These are phyloP conservation scores for Hippocampus kuda DNA, from an alignment of 2,797 vertebrate genomes.

Conservation along the genomic window DNA sequence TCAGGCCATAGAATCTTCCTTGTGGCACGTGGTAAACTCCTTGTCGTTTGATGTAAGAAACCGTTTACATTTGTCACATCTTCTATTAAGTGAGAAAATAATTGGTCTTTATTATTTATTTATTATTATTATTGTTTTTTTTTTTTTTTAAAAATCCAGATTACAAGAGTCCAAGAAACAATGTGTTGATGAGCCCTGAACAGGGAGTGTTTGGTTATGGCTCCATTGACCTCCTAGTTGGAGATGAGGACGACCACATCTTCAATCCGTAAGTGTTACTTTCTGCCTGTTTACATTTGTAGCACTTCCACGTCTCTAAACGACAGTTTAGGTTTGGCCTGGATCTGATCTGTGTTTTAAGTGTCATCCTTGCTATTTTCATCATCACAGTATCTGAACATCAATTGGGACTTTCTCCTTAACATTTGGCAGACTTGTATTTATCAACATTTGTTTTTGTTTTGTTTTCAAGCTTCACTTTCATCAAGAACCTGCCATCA, in stretches of 20 bases:
- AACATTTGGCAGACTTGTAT: not conserved
- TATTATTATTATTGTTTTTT: too few relatives aligned
- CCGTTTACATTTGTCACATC: not conserved
- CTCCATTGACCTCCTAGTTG: constrained; percentile 52
- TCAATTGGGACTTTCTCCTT: not conserved
- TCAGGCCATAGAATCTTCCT: too few relatives aligned
- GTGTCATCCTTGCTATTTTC: not conserved
- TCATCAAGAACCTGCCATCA: constrained; percentile 62
- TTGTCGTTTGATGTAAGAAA: not conserved
- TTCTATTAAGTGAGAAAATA: not conserved
- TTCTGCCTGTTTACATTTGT: constrained; percentile 8
- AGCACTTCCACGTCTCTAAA: not conserved
- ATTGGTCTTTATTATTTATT: not conserved
- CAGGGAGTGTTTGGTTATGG: constrained; percentile 65
- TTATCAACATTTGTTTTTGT: not conserved
- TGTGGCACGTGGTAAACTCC: not conserved
- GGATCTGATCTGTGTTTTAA: not conserved
- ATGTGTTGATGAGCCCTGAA: constrained; percentile 62
- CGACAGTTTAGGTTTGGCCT: not conserved
- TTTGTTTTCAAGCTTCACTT: constrained; percentile 53
- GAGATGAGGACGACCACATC: constrained; percentile 59
- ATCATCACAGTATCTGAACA: not conserved
- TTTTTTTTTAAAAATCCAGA: constrained; percentile 45
- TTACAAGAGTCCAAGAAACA: constrained; percentile 29
- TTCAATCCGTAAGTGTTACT: constrained; percentile 69